Base-by-base conservation (phyloP, 2,797 vertebrate species). In the Hirundo rustica region DNA sequence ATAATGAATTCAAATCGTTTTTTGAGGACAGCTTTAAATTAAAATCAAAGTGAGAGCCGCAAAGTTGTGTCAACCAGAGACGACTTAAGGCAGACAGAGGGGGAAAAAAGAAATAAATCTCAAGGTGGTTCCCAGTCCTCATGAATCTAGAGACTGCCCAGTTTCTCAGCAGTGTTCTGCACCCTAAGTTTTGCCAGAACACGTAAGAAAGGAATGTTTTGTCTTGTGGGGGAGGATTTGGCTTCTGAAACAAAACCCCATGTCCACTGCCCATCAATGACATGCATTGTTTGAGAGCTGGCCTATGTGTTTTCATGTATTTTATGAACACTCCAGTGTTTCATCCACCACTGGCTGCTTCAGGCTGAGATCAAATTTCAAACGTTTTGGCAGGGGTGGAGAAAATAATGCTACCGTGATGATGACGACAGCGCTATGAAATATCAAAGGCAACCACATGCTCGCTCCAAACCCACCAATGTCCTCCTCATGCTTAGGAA, bases 161-260 rank as follows among this genome's bases (percentile, higher is more conserved):
- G 73, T 57, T 88, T 66, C 67, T 48, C 62, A 66, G 66, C n/a
- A 29, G 20, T 16, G 18, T 16, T 85, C 34, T 15, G 55, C 44
- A 38, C n/a, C 23, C 36, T 7, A 10, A 27, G 11, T 82, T 84
- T 80, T 81, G 60, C 71, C 60, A 85, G 51, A 84, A 62, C 8
- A 3, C 21, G 26, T 36, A 36, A 86, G 50, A 62, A 75, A 86
- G 55, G 82, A 94, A 89, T 80, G 58, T 70, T 91, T 85, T 55
- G 47, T 83, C n/a, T 64, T 21, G 58, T 57, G 64, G 32, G 61
- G 87, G 71, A 78, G 45, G 47, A 83, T 95, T 95, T 94, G 91
- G 58, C 62, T 81, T 45, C 84, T 94, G 79, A 88, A 92, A 80
- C 32, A 54, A 64, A 79, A 84, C 57, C 57, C 40, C 12, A 11